Conservation (phyloP, 1,140 invertebrate genomes). For the Heterodera schachtii region DNA sequence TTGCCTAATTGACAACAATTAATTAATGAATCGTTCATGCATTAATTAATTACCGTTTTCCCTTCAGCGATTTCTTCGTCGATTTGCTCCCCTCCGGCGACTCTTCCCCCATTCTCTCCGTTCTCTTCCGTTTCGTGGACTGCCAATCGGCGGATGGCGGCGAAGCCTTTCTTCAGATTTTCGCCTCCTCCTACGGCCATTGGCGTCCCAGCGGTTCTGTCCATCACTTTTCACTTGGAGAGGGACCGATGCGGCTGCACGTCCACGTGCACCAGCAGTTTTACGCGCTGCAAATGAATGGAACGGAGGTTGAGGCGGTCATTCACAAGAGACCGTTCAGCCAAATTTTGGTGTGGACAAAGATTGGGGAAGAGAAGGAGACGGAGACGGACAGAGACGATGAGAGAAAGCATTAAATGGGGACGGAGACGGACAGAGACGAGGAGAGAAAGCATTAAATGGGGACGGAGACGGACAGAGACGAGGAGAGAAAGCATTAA, state of each 20-base stretch:
- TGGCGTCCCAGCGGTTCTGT: constrained; percentile 6
- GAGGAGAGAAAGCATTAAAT: too few species aligned
- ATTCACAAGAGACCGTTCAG: neutral
- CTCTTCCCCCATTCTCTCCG: neutral
- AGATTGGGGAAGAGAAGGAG: neutral
- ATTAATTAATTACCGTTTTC: neutral
- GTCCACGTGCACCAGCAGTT: constrained; percentile 10
- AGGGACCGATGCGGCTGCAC: neutral
- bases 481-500: too few species aligned
- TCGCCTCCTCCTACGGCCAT: constrained; percentile 15
- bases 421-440: too few species aligned
- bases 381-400: neutral
- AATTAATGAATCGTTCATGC: neutral
- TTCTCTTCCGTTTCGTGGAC: constrained; percentile 19
- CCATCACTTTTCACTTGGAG: neutral
- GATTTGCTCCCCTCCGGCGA: constrained; percentile 8
- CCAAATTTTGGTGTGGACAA: neutral
- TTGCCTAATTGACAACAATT: too few species aligned
- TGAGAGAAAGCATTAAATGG: too few species aligned
- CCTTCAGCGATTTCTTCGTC: constrained; percentile 21
- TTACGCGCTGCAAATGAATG: constrained; percentile 10
- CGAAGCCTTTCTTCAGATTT: constrained; percentile 12
- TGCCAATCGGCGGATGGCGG: neutral
- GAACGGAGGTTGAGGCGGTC: constrained; percentile 12
- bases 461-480: too few species aligned